Evolutionary conservation across 2,113 vertebrate genomes (phyloP).

Genomic region (Garra rufa): DNA sequence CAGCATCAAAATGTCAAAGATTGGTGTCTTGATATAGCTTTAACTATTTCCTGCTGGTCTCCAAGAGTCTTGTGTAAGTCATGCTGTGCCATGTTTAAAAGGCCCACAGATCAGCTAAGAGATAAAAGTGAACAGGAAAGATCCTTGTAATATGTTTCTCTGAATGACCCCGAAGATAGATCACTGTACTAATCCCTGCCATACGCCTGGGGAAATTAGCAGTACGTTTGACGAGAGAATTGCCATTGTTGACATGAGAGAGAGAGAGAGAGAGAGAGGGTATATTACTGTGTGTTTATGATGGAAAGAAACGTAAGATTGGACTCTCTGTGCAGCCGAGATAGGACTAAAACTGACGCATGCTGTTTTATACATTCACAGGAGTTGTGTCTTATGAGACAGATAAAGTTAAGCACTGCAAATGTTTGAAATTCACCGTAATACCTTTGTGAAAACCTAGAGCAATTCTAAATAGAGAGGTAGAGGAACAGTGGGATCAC

Average conservation of each 20-base stretch:
- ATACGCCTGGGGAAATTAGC: constrained; percentile 49
- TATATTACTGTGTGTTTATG: neutral
- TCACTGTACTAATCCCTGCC: constrained; percentile 46
- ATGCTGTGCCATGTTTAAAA: neutral
- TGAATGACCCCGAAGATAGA: constrained; percentile 39
- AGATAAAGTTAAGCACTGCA: neutral
- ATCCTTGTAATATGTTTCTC: constrained; percentile 36
- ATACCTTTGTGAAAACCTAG: neutral
- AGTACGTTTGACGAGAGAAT: constrained; percentile 25
- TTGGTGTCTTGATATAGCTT: constrained; percentile 16
- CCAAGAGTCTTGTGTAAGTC: neutral
- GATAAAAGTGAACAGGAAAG: constrained; percentile 39
- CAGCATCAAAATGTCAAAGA: constrained; percentile 44
- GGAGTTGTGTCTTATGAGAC: neutral
- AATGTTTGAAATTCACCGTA: constrained; percentile 1
- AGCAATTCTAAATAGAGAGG: neutral
- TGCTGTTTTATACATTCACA: neutral
- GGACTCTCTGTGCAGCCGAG: neutral
- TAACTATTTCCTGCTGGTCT: constrained; percentile 29
- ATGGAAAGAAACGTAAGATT: constrained; percentile 9
- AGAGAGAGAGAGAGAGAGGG: neutral
- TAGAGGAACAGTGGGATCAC: neutral
- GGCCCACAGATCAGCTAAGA: constrained; percentile 17
- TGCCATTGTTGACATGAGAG: constrained; percentile 18
- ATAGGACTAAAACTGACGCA: neutral